phyloP scores from a whole-genome alignment of 2,113 vertebrate species.

The Apistogramma diplotaenia region DNA sequence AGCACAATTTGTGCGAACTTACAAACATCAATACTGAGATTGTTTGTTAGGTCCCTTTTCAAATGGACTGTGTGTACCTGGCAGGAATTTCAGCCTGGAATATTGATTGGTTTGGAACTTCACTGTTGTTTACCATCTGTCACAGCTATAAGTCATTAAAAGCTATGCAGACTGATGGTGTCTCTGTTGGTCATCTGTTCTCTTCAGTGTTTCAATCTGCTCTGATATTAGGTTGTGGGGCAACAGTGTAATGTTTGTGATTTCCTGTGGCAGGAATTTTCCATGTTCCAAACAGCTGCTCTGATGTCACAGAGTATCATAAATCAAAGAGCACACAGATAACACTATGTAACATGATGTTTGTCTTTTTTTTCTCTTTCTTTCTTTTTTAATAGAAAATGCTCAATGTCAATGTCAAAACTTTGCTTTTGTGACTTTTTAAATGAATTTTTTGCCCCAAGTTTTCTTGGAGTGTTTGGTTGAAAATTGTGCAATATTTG shows the following conservation, averaged over 20 bases:
- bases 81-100: conserved; percentile 20
- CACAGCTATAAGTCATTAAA: neutral
- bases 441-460: too few species aligned
- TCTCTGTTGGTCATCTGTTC: conserved; percentile 13
- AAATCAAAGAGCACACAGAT: too few species aligned
- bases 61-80: neutral
- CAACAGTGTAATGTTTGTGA: conserved; percentile 1
- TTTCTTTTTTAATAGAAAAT: too few species aligned
- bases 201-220: conserved; percentile 29
- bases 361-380: too few species aligned
- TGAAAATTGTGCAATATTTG: too few species aligned
- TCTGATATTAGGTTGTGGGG: conserved; percentile 16
- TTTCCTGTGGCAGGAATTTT: conserved; percentile 2
- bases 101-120: conserved; percentile 26
- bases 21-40: neutral
- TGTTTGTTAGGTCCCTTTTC: neutral
- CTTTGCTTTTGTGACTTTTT: too few species aligned
- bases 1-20: neutral
- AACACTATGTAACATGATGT: too few species aligned
- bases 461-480: too few species aligned
- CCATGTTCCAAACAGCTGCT: neutral
- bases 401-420: too few species aligned
- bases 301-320: neutral
- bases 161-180: neutral
- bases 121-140: conserved; percentile 19